A percentile compares a stretch with the other conserved stretches of the same genome.
phyloP scores from a whole-genome alignment of 2,113 vertebrate species.

The Notarius lentiginosus region DNA sequence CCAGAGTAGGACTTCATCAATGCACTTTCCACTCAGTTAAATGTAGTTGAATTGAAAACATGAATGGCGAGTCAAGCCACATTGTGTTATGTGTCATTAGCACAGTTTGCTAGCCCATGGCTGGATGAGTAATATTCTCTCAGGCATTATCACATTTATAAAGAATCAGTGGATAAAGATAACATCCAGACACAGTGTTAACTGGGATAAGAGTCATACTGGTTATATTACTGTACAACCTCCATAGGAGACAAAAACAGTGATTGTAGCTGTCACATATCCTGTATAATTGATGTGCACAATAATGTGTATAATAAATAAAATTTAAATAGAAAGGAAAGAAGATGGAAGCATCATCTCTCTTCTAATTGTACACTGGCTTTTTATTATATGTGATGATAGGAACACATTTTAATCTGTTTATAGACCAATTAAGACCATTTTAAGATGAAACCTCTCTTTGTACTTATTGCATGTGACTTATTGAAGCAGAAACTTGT shows the following conservation, averaged over 20 bases:
- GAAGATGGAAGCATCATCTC: neutral
- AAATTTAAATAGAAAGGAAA: neutral
- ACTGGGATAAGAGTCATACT: constrained; percentile 36
- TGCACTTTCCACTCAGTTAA: constrained; percentile 1
- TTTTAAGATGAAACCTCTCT: neutral
- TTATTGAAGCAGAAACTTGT: neutral
- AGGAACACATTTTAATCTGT: neutral
- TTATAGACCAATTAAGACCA: neutral
- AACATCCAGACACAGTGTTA: constrained; percentile 43
- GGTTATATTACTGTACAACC: constrained; percentile 55
- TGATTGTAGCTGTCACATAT: constrained; percentile 18
- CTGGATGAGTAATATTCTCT: constrained; percentile 47
- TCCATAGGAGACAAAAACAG: constrained; percentile 45
- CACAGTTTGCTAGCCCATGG: constrained; percentile 28
- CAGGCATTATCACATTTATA: constrained; percentile 59
- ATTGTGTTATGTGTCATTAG: constrained; percentile 51
- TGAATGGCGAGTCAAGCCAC: constrained; percentile 39
- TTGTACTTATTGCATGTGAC: neutral
- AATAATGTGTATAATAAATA: neutral
- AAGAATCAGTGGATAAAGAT: constrained; percentile 57
- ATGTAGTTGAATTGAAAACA: constrained; percentile 18
- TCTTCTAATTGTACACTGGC: neutral
- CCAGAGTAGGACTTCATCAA: neutral
- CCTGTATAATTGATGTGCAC: neutral
- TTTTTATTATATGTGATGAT: neutral